Percentiles rank a stretch among this genome's conserved stretches.
Conservation (phyloP, 2,888 invertebrate species). For the Dasypolia templi region DNA sequence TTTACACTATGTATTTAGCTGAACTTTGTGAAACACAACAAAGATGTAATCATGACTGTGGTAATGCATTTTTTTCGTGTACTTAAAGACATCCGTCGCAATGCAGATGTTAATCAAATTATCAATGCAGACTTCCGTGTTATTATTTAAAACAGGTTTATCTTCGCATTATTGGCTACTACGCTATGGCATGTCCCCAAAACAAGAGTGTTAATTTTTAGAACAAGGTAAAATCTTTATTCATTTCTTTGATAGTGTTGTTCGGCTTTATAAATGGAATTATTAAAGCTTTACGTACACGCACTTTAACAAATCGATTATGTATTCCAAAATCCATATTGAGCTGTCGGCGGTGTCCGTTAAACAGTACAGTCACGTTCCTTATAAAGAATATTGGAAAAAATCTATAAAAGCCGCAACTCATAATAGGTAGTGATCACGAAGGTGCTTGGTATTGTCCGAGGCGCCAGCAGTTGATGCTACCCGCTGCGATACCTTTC, state of each 20-base stretch:
- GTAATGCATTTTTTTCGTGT: constrained; percentile 88
- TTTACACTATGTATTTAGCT: constrained; percentile 89
- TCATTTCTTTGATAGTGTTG: constrained; percentile 20
- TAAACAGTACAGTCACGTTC: constrained; percentile 84
- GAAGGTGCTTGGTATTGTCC: constrained; percentile 81
- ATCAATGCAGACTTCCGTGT: constrained; percentile 85
- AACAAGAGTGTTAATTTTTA: constrained; percentile 49
- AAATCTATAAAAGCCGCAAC: constrained; percentile 82
- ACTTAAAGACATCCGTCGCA: constrained; percentile 81
- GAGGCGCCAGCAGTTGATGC: constrained; percentile 85
- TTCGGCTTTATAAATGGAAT: constrained; percentile 60
- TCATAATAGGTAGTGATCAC: constrained; percentile 87
- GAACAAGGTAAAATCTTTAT: constrained; percentile 45
- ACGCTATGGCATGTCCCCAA: constrained; percentile 47
- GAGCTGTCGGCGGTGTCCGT: constrained; percentile 80
- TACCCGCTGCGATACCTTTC: constrained; percentile 85
- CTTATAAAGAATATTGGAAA: constrained; percentile 80
- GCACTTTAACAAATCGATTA: constrained; percentile 77
- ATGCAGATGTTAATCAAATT: constrained; percentile 86
- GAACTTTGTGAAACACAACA: constrained; percentile 88
- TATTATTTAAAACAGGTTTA: constrained; percentile 85
- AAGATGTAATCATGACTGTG: constrained; percentile 86
- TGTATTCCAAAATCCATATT: constrained; percentile 81
- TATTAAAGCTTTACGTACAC: constrained; percentile 69
- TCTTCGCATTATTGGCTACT: constrained; percentile 55